phyloP scores from a whole-genome alignment of 2,113 vertebrate genomes.

The Gobio gobio region DNA sequence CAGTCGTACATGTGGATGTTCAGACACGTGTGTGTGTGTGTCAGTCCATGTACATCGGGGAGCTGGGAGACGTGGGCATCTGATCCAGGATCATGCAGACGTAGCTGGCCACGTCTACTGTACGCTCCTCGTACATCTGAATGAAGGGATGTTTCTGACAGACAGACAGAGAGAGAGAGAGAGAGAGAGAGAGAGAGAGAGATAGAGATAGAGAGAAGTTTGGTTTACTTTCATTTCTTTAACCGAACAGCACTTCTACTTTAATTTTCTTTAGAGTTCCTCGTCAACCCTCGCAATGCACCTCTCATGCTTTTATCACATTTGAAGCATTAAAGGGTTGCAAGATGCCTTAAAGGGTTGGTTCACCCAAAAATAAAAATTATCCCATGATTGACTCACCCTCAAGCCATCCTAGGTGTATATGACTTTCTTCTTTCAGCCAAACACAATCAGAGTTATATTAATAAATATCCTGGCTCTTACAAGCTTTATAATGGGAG shows the following conservation, averaged over 20 bases:
- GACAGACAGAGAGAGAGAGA: not conserved
- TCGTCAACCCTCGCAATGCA: not conserved
- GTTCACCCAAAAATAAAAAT: too few relatives aligned
- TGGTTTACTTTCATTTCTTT: not conserved
- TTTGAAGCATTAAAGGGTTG: not conserved
- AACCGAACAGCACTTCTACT: not conserved
- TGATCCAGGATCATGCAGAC: conserved; percentile 96
- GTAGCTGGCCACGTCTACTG: conserved; percentile 92
- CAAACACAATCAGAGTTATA: too few relatives aligned
- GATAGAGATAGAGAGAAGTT: too few relatives aligned
- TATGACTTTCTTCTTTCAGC: too few relatives aligned
- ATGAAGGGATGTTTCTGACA: conserved; percentile 96
- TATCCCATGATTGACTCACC: too few relatives aligned
- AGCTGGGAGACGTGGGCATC: conserved; percentile 96
- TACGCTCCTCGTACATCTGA: conserved; percentile 97
- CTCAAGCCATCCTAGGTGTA: too few relatives aligned
- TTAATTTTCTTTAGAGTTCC: not conserved
- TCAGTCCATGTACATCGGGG: conserved; percentile 97
- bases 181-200: too few relatives aligned
- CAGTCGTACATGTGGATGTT: conserved; percentile 34
- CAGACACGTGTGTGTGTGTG: not conserved
- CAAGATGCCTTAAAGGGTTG: not conserved
- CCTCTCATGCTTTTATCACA: not conserved
- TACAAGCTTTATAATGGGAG: too few relatives aligned
- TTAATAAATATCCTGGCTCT: too few relatives aligned